Conservation (phyloP, 2,888 invertebrate species). For the Adelphocoris suturalis region DNA sequence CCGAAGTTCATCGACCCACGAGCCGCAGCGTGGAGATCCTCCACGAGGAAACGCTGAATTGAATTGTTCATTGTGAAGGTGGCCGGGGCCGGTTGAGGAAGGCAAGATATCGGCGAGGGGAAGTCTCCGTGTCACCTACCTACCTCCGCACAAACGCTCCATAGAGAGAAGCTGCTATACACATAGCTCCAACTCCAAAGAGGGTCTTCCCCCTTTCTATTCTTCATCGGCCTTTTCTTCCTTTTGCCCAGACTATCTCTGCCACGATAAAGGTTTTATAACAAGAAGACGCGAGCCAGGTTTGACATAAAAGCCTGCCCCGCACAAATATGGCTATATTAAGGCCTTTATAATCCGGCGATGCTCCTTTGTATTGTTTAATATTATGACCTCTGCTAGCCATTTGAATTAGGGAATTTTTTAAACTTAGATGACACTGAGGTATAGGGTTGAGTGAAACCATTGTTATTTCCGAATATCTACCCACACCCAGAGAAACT, state of each 20-base stretch:
- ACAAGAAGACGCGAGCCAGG: not conserved
- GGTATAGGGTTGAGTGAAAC: too few species aligned
- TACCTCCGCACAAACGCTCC: conserved; percentile 27
- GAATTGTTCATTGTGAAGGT: conserved; percentile 39
- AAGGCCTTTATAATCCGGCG: too few species aligned
- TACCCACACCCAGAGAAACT: too few species aligned
- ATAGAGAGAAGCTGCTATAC: not conserved
- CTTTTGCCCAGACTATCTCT: not conserved
- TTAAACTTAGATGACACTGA: too few species aligned
- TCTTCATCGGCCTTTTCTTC: conserved; percentile 4
- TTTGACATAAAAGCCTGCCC: not conserved
- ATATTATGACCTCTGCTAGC: too few species aligned
- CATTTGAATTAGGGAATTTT: too few species aligned
- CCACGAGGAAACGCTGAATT: conserved; percentile 35
- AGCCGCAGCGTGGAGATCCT: conserved; percentile 6
- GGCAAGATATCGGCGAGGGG: conserved; percentile 11
- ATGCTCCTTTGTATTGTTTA: too few species aligned
- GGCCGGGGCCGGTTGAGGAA: conserved; percentile 25
- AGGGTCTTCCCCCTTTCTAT: not conserved
- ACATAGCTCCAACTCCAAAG: not conserved
- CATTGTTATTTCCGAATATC: too few species aligned
- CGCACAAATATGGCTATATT: too few species aligned
- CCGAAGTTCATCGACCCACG: conserved; percentile 14
- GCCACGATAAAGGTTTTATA: conserved; percentile 5
- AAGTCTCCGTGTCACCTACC: not conserved